These are phyloP conservation scores for Myrmecophaga tridactyla DNA, from an alignment of 2,113 vertebrate genomes.

Conservation along the genomic window DNA sequence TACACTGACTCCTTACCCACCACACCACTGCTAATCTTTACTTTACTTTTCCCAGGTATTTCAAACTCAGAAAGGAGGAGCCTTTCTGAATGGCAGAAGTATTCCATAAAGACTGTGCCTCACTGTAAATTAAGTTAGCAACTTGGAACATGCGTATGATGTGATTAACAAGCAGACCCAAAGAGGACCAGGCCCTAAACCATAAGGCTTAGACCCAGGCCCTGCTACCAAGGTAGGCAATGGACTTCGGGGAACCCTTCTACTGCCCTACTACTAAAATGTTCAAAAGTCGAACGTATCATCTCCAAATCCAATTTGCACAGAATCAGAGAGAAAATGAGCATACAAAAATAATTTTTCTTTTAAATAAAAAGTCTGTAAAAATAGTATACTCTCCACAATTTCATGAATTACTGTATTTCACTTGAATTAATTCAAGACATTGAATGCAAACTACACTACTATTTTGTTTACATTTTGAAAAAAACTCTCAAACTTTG, in stretches of 20 bases:
- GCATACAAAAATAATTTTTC: conserved; percentile 57
- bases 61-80: not conserved
- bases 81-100: not conserved
- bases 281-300: not conserved
- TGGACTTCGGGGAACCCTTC: not conserved
- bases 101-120: not conserved
- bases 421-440: no score
- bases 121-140: not conserved
- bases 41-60: not conserved
- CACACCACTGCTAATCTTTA: not conserved
- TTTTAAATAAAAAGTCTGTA: conserved; percentile 14
- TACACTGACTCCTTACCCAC: no score
- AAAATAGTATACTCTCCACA: conserved; percentile 8
- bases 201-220: not conserved
- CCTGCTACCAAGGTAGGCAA: not conserved
- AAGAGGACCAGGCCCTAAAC: not conserved
- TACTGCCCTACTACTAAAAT: not conserved
- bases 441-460: not conserved
- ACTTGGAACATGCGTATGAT: not conserved
- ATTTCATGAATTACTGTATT: not conserved
- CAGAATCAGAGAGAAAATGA: not conserved
- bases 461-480: not conserved
- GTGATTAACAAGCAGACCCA: not conserved
- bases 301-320: conserved; percentile 4
- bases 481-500: not conserved